phyloP scores from a whole-genome alignment of 2,888 invertebrate species.

The Clunio marinus region DNA sequence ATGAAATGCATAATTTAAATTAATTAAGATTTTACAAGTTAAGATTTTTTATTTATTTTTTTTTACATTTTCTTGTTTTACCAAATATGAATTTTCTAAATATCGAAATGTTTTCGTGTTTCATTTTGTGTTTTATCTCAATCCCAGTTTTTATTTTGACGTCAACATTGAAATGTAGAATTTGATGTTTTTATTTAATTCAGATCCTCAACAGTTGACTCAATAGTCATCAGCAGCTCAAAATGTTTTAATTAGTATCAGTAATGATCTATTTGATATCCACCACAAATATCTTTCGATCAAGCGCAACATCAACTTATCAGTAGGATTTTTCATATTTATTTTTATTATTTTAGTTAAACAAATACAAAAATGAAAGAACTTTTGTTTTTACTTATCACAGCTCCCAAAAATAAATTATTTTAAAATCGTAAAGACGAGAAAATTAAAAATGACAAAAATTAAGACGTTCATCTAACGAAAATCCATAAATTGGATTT shows the following conservation, averaged over 20 bases:
- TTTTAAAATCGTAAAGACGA: background rate
- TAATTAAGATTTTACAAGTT: constrained; percentile 37
- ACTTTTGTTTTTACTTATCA: constrained; percentile 35
- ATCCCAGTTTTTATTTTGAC: constrained; percentile 13
- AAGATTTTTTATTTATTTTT: background rate
- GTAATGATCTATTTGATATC: background rate
- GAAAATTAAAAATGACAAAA: no score
- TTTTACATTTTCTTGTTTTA: constrained; percentile 23
- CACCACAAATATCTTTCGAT: constrained; percentile 30
- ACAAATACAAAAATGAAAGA: constrained; percentile 30
- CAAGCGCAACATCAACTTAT: background rate
- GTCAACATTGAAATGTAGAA: background rate
- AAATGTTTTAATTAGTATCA: background rate
- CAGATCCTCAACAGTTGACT: background rate
- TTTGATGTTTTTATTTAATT: background rate
- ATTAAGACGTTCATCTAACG: background rate
- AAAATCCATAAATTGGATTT: no score
- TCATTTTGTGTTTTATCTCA: no score
- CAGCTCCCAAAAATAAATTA: constrained; percentile 33
- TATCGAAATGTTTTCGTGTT: background rate
- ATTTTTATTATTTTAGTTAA: background rate
- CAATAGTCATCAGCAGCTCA: constrained; percentile 20
- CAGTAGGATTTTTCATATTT: background rate
- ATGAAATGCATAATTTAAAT: constrained; percentile 38
- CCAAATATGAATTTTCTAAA: constrained; percentile 31